Evolutionary conservation across 2,888 invertebrate species (phyloP), one percentile per base, ranked within the genome.

Genomic region (Acleris literana): DNA sequence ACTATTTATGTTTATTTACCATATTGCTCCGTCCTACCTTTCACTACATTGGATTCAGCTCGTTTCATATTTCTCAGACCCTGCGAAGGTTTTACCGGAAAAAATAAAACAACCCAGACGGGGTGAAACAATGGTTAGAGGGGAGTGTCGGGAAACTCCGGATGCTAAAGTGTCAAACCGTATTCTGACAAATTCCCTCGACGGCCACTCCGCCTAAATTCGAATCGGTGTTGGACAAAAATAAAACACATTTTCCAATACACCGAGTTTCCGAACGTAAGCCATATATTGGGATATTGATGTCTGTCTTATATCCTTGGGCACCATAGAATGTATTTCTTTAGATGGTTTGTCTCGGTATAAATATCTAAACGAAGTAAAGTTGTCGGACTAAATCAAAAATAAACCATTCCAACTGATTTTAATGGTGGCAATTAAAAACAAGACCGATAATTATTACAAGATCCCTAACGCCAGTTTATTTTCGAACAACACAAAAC

Each of bases 81-180:
- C 13, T 13, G 13, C 13, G 13, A 39, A 39, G 39, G 13, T 39
- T 39, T 39, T 13, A 4, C 33, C 13, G 39, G 39, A 39, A 29
- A 58, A 53, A 29, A 57, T 57, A 56, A 63, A 52, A 52, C 52
- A 52, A 29, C 33, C 43, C 33, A 20, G 52, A 33, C 33, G 33
- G 57, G 57, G 51, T 49, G 13, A 63, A 44, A 58, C 57, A 64
- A 58, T 52, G 46, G 57, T 43, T 16, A 17, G 9, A 22, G 57
- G 63, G 20, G 57, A 33, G 48, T 29, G 20, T 55, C 49, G 20
- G 33, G 33, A 20, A 25, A 63, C 56, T 58, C 29, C n/a, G 29
- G 58, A 64, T 53, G 22, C 58, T 46, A 17, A 58, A 64, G 43
- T 60, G 49, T 60, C 64, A 64, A 64, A 55, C 49, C 17, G 54